Conservation (phyloP, 2,888 invertebrate genomes). For the Colletes collaris region DNA sequence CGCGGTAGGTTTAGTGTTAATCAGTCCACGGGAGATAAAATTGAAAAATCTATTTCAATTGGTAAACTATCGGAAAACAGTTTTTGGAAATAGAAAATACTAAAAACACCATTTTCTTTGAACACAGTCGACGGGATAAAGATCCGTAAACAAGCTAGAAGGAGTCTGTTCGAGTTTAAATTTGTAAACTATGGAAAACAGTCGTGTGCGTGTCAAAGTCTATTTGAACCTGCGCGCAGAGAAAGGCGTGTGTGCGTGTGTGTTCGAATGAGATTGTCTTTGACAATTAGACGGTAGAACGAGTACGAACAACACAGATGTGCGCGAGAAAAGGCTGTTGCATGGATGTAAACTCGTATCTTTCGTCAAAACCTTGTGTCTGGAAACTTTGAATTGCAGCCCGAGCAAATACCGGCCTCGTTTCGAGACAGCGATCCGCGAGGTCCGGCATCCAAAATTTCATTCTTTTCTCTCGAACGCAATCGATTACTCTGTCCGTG, state of each 20-base stretch:
- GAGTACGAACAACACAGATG: slow-evolving; percentile 75
- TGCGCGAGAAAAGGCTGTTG: slow-evolving; percentile 75
- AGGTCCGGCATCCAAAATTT: too few species aligned
- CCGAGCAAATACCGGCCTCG: background rate
- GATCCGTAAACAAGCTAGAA: too few species aligned
- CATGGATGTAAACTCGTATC: slow-evolving; percentile 51
- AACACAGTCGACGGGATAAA: background rate
- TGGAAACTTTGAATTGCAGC: background rate
- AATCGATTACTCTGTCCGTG: slow-evolving; percentile 3
- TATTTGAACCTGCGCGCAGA: slow-evolving; percentile 1
- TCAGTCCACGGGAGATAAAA: too few species aligned
- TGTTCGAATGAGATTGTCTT: slow-evolving; percentile 68
- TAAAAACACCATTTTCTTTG: background rate
- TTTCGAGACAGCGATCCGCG: background rate
- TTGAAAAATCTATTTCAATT: too few species aligned
- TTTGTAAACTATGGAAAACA: background rate
- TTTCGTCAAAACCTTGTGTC: background rate
- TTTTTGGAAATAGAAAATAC: background rate
- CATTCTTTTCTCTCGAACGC: background rate
- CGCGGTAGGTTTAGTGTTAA: too few species aligned
- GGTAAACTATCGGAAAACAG: too few species aligned
- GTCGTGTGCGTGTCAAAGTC: background rate
- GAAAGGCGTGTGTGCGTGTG: background rate
- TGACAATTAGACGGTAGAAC: slow-evolving; percentile 68
- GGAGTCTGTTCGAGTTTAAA: too few species aligned